These are phyloP conservation scores for Megaceryle torquata DNA, from an alignment of 2,113 vertebrate genomes.

Conservation along the genomic window DNA sequence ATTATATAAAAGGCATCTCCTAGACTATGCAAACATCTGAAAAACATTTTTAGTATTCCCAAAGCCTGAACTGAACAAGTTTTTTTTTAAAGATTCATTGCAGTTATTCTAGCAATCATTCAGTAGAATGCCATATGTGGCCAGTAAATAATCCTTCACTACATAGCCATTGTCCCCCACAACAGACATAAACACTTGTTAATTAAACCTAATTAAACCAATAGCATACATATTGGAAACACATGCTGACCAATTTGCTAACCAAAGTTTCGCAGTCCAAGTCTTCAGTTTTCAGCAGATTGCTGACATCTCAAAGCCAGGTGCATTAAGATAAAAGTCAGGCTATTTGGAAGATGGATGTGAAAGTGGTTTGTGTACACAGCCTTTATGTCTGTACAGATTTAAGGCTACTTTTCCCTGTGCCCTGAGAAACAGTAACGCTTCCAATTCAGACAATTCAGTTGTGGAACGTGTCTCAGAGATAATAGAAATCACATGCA, in stretches of 20 bases:
- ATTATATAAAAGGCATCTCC: background rate
- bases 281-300: background rate
- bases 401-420: background rate
- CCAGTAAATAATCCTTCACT: constrained; percentile 25
- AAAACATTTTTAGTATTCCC: background rate
- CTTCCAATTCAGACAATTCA: background rate
- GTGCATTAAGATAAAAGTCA: background rate
- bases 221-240: constrained; percentile 6
- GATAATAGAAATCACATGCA: background rate
- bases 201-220: constrained; percentile 39
- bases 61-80: background rate
- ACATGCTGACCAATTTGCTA: constrained; percentile 13
- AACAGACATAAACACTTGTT: constrained; percentile 13
- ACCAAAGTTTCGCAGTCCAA: background rate
- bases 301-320: background rate
- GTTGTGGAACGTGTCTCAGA: background rate
- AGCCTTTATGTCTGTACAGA: background rate
- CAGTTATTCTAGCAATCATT: constrained; percentile 2
- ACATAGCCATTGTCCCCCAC: background rate
- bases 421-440: background rate
- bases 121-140: background rate
- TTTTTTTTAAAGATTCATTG: background rate
- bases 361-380: background rate
- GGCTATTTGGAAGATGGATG: background rate
- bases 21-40: background rate